Evolutionary conservation across 2,888 invertebrate species (phyloP), one percentile per base, ranked within the genome.

Genomic region (Epirrhoe tristata): DNA sequence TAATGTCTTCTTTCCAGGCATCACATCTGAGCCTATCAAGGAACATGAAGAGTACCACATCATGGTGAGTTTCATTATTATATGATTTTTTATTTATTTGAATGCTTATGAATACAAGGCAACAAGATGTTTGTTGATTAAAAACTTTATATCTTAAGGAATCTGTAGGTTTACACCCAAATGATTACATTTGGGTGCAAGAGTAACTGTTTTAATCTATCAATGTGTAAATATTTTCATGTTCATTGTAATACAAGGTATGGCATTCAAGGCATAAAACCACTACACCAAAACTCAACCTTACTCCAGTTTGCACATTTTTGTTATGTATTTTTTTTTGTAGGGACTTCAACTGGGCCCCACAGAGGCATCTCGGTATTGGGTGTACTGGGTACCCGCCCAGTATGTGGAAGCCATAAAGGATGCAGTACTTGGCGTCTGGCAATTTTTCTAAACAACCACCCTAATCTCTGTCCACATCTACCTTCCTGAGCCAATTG

Each of bases 311-410:
- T 10, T 43, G 12, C 39, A 43, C 36, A 39, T 39, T 12, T 43
- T 39, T 39, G 3, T 39, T 7, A 10, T 39, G 10, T 39, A 5
- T 43, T 43, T 43, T 8, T 43, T 48, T 72, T 82, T 81, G 4
- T 89, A 98, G 97, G 98, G 96, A 64, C 94, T 98, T 69, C 98
- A 98, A 90, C 91, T 98, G 75, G 98, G 98, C 14, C 96, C 98
- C 7, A 98, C 98, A 58, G 98, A 98, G 89, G 98, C 98, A 5
- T 98, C 98, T 36, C 93, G 97, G 74, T 98, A 98, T 89, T 98
- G 98, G 97, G 95, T 98, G 69, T 98, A 98, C 90, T 98, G 98
- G 98, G 98, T 98, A 54, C 98, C 98, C 8, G 97, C 97, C 57
- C 97, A 97, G 83, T 98, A 97, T 85, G 95, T 98, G 61, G 97